phyloP scores from a whole-genome alignment of 2,113 vertebrate species.

The Nettapus auritus region DNA sequence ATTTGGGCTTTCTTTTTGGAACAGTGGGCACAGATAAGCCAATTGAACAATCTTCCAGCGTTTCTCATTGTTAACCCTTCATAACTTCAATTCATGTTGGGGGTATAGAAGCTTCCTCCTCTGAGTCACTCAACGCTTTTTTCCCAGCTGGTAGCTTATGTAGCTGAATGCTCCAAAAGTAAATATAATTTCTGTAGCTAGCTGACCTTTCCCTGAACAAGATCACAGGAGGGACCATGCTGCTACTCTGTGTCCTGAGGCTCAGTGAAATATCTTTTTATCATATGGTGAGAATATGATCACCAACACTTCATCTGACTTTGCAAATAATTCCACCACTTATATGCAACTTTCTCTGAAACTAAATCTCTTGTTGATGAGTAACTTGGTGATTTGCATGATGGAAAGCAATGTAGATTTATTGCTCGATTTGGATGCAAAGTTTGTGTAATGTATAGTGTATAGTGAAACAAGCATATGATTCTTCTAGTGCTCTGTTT shows the following conservation, averaged over 20 bases:
- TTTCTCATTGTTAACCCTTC: constrained; percentile 50
- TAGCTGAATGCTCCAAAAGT: constrained; percentile 45
- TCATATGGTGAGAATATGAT: neutral
- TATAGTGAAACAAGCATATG: neutral
- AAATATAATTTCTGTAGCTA: constrained; percentile 38
- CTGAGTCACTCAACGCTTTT: constrained; percentile 20
- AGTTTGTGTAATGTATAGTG: neutral
- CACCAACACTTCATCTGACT: neutral
- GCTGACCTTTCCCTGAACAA: neutral
- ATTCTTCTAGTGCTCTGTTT: neutral
- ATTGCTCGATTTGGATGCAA: neutral
- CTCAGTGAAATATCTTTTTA: constrained; percentile 16
- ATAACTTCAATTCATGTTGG: constrained; percentile 5
- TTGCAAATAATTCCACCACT: constrained; percentile 2
- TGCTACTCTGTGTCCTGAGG: constrained; percentile 15
- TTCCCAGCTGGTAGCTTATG: constrained; percentile 29
- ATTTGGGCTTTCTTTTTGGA: constrained; percentile 36
- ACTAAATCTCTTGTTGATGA: neutral
- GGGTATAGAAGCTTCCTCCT: constrained; percentile 12
- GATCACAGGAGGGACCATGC: constrained; percentile 29
- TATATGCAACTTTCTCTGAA: neutral
- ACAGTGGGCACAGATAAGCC: neutral
- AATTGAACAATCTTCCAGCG: constrained; percentile 30
- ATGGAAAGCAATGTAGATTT: neutral
- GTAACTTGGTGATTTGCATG: neutral